A percentile compares a stretch with the other conserved stretches of the same genome.
Evolutionary conservation across 2,888 invertebrate genomes (phyloP).

Genomic region (Pegoplata infirma): DNA sequence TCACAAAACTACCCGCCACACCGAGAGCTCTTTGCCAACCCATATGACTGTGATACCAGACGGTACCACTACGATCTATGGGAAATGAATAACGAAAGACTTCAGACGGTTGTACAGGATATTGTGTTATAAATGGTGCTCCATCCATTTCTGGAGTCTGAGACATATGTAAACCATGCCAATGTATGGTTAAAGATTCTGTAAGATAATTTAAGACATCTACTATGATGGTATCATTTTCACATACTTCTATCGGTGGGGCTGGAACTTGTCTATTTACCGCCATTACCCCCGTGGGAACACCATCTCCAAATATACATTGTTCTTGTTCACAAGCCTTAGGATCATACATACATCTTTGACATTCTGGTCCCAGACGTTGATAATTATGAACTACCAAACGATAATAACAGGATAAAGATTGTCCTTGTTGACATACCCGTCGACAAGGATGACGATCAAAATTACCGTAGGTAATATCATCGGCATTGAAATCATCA

Average conservation of each 20-base stretch:
- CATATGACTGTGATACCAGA: conserved; percentile 75
- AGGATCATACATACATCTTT: conserved; percentile 70
- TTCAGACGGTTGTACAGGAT: conserved; percentile 73
- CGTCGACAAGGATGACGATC: conserved; percentile 73
- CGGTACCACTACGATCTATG: conserved; percentile 72
- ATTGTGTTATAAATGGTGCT: conserved; percentile 71
- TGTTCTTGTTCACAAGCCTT: conserved; percentile 68
- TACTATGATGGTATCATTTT: conserved; percentile 73
- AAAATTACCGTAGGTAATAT: conserved; percentile 51
- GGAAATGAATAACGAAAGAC: conserved; percentile 71
- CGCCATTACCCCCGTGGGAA: conserved; percentile 72
- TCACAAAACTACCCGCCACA: conserved; percentile 71
- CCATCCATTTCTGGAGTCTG: conserved; percentile 74
- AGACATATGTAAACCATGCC: conserved; percentile 74
- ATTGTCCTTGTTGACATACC: conserved; percentile 71
- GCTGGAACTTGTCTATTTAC: conserved; percentile 74
- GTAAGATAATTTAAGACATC: conserved; percentile 73
- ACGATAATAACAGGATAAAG: conserved; percentile 73
- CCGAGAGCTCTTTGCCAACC: conserved; percentile 73
- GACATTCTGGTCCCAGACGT: conserved; percentile 72
- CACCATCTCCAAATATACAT: conserved; percentile 74
- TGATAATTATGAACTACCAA: conserved; percentile 74
- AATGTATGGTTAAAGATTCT: conserved; percentile 73
- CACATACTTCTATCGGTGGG: conserved; percentile 73
- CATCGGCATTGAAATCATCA: conserved; percentile 20